These are phyloP conservation scores for Drosophila funebris DNA, from an alignment of 1,140 invertebrate genomes.

Conservation along the genomic window DNA sequence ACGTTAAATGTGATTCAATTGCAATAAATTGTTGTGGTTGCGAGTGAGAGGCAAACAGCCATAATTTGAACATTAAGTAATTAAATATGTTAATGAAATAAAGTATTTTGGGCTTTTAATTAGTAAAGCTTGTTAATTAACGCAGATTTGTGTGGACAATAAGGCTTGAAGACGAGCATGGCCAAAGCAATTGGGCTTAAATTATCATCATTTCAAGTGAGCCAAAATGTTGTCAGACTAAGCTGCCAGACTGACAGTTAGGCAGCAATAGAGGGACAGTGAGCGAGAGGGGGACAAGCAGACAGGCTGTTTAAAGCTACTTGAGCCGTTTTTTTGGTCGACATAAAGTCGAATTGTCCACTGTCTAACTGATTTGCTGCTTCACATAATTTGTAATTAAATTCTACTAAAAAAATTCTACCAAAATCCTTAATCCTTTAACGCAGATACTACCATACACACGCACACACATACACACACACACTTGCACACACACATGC, in stretches of 20 bases:
- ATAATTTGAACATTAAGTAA: slow-evolving; percentile 45
- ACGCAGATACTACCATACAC: slow-evolving; percentile 14
- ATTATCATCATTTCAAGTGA: background rate
- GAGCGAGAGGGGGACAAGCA: background rate
- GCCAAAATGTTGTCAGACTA: background rate
- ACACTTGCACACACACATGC: slow-evolving; percentile 5
- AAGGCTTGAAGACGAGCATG: slow-evolving; percentile 8
- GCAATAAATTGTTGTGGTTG: background rate
- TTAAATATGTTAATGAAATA: slow-evolving; percentile 66
- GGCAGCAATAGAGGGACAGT: background rate
- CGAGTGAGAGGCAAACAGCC: background rate
- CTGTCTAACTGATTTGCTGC: slow-evolving; percentile 50
- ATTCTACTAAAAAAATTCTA: slow-evolving; percentile 69
- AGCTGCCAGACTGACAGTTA: slow-evolving; percentile 1
- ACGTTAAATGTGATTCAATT: background rate
- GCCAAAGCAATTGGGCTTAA: background rate
- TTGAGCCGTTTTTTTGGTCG: slow-evolving; percentile 24
- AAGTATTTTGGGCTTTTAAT: slow-evolving; percentile 61
- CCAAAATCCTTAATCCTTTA: slow-evolving; percentile 66
- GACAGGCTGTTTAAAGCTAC: slow-evolving; percentile 11
- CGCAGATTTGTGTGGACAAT: slow-evolving; percentile 43
- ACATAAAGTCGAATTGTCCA: slow-evolving; percentile 1
- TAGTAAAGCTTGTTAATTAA: slow-evolving; percentile 47
- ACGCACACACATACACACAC: slow-evolving; percentile 8
- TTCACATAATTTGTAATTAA: slow-evolving; percentile 75